phyloP scores from a whole-genome alignment of 2,888 invertebrate species.

The Agrochola lota region DNA sequence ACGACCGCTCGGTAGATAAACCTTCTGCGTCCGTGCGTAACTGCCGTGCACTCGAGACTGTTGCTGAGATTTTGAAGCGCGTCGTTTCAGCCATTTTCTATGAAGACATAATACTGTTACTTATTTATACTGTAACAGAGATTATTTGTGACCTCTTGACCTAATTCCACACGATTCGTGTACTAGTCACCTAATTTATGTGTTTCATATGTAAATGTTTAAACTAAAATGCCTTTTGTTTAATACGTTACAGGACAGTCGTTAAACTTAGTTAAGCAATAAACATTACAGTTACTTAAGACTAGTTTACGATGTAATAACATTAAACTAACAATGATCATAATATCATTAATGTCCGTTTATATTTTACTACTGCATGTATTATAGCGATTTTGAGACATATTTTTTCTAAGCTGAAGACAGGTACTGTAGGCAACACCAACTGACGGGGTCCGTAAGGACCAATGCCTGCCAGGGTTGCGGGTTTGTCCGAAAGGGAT shows the following conservation, averaged over 20 bases:
- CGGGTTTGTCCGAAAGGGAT: no score
- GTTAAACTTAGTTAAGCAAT: constrained; percentile 34
- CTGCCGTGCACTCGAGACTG: no score
- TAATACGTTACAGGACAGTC: constrained; percentile 4
- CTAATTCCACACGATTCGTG: neutral
- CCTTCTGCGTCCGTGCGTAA: no score
- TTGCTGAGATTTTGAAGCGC: no score
- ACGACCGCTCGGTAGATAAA: no score
- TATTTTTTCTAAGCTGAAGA: neutral
- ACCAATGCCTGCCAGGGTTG: no score
- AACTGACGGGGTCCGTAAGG: no score
- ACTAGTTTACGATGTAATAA: constrained; percentile 42
- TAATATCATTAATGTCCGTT: neutral
- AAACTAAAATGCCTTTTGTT: constrained; percentile 12
- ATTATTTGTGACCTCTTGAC: neutral
- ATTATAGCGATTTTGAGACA: neutral
- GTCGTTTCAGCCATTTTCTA: no score
- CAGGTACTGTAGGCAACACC: neutral
- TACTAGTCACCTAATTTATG: constrained; percentile 1
- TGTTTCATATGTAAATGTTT: constrained; percentile 4
- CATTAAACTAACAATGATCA: constrained; percentile 21
- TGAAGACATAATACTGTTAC: no score
- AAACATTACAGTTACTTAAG: constrained; percentile 19
- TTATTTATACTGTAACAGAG: neutral
- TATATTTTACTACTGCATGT: constrained; percentile 7